Evolutionary conservation across 1,140 invertebrate species (phyloP).

Genomic region (Cydia strobilella): DNA sequence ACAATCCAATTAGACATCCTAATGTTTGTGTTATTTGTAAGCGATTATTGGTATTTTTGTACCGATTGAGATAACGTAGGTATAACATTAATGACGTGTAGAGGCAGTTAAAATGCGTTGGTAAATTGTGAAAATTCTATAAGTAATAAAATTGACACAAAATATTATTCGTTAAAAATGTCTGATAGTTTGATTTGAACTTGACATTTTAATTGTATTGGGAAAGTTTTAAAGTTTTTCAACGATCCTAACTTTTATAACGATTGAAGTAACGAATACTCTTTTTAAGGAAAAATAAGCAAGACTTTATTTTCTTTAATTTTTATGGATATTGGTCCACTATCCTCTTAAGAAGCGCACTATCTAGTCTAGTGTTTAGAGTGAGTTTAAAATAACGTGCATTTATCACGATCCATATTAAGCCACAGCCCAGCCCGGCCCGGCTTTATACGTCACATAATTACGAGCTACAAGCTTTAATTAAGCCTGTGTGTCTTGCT

Average conservation of each 20-base stretch:
- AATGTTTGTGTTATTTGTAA: neutral
- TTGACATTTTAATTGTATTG: no score
- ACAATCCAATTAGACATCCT: neutral
- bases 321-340: neutral
- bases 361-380: neutral
- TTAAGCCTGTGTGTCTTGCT: constrained; percentile 19
- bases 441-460: constrained; percentile 18
- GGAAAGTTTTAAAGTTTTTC: no score
- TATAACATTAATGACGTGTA: no score
- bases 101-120: neutral
- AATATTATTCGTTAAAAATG: no score
- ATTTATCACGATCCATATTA: constrained; percentile 6
- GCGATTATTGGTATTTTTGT: neutral
- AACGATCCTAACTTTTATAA: no score
- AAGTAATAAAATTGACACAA: no score
- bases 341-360: neutral
- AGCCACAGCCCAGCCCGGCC: neutral
- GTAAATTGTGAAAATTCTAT: neutral
- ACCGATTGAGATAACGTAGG: neutral
- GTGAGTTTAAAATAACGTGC: neutral
- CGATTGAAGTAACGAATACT: no score
- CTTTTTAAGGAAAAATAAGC: no score
- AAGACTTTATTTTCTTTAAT: no score
- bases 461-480: constrained; percentile 27
- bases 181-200: no score